A percentile compares a stretch with the other conserved stretches of the same genome.
phyloP scores from a whole-genome alignment of 1,140 invertebrate genomes.

The Anthonomus grandis region DNA sequence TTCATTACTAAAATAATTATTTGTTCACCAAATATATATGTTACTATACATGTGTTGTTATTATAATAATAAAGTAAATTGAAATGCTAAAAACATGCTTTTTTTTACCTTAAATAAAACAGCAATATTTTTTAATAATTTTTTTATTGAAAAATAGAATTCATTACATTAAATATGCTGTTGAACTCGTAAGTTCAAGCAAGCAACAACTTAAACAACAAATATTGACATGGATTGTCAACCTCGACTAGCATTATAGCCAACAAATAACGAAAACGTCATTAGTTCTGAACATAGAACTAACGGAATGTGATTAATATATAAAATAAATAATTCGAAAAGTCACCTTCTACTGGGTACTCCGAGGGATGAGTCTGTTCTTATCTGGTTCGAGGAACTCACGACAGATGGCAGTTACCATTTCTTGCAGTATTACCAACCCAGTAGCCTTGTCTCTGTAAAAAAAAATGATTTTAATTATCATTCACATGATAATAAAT shows the following conservation, averaged over 20 bases:
- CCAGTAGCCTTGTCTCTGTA: slow-evolving; percentile 67
- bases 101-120: no score
- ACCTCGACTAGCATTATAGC: no score
- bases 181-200: no score
- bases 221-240: no score
- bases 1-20: slow-evolving; percentile 44
- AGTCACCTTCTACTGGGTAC: slow-evolving; percentile 8
- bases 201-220: no score
- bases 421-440: slow-evolving; percentile 62
- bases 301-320: no score
- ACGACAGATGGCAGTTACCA: slow-evolving; percentile 73
- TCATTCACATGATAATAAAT: not conserved
- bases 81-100: slow-evolving; percentile 2
- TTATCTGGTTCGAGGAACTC: slow-evolving; percentile 78
- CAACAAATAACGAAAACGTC: no score
- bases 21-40: slow-evolving; percentile 48
- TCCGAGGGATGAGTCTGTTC: slow-evolving; percentile 50
- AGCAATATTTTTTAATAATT: no score
- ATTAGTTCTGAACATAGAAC: no score
- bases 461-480: slow-evolving; percentile 32
- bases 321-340: no score
- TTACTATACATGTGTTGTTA: slow-evolving; percentile 49
- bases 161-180: no score
- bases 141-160: no score
- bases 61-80: slow-evolving; percentile 34